These are phyloP conservation scores for Chelon auratus DNA, from an alignment of 2,797 vertebrate species.

Conservation along the genomic window DNA sequence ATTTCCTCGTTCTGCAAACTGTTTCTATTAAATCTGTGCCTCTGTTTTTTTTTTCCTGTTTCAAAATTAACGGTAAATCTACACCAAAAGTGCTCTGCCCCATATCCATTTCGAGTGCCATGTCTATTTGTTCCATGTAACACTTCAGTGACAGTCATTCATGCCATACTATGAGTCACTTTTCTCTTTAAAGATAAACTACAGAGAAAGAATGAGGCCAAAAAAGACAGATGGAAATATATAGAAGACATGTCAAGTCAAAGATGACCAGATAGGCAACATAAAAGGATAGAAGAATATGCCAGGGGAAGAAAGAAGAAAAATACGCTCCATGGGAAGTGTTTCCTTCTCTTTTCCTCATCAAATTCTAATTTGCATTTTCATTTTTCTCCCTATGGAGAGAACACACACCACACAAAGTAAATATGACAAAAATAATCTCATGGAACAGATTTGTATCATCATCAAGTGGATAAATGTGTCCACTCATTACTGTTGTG, in stretches of 20 bases:
- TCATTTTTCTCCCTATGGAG: slow-evolving; percentile 14
- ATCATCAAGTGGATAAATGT: slow-evolving; percentile 40
- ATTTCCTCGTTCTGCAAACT: background rate
- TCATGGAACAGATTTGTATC: slow-evolving; percentile 20
- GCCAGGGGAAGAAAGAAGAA: background rate
- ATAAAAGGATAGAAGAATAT: background rate
- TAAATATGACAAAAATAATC: background rate
- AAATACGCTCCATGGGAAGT: slow-evolving; percentile 15
- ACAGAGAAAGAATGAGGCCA: background rate
- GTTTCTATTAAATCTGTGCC: background rate
- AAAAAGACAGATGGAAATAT: background rate
- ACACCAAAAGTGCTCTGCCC: no score
- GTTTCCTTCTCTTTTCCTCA: slow-evolving; percentile 27
- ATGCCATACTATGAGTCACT: background rate
- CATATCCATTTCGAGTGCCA: no score
- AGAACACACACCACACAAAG: background rate
- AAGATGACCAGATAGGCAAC: background rate
- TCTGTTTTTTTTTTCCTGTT: background rate
- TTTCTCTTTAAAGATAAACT: background rate
- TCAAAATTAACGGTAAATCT: no score
- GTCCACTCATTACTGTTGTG: slow-evolving; percentile 12
- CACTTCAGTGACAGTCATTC: background rate
- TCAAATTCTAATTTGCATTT: slow-evolving; percentile 55
- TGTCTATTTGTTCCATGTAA: no score
- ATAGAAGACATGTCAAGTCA: background rate